phyloP scores from a whole-genome alignment of 2,113 vertebrate species.

The Callithrix jacchus region DNA sequence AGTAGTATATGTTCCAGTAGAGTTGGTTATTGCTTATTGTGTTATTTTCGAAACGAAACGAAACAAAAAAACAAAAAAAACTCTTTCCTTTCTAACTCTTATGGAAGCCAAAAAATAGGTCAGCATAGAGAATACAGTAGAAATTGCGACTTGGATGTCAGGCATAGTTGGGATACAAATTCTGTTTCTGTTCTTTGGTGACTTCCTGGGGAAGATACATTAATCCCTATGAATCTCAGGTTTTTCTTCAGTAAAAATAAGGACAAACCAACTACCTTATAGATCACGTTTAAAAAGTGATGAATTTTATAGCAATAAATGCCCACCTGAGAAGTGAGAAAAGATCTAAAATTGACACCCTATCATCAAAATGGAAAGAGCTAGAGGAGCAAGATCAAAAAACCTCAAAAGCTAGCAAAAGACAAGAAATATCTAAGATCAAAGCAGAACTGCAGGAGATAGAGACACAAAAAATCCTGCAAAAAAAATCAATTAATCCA shows the following conservation, averaged over 20 bases:
- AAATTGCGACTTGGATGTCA: neutral
- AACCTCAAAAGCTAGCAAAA: no score
- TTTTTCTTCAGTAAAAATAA: neutral
- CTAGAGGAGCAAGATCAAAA: no score
- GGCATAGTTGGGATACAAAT: neutral
- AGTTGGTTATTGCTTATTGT: neutral
- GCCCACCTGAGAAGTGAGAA: no score
- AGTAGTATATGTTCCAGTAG: neutral
- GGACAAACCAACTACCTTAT: neutral
- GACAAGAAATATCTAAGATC: no score
- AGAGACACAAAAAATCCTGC: no score
- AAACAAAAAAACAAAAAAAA: no score
- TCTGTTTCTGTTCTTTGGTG: neutral
- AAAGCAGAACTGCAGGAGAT: no score
- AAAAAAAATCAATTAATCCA: no score
- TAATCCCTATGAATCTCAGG: neutral
- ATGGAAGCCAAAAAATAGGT: neutral
- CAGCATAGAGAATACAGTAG: neutral
- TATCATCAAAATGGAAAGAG: no score
- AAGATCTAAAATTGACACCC: no score
- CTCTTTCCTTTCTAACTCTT: neutral
- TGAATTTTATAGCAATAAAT: no score
- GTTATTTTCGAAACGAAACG: neutral
- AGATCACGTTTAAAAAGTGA: neutral
- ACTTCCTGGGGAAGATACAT: neutral